Conservation (phyloP, 2,797 vertebrate genomes). For the Trachurus trachurus region DNA sequence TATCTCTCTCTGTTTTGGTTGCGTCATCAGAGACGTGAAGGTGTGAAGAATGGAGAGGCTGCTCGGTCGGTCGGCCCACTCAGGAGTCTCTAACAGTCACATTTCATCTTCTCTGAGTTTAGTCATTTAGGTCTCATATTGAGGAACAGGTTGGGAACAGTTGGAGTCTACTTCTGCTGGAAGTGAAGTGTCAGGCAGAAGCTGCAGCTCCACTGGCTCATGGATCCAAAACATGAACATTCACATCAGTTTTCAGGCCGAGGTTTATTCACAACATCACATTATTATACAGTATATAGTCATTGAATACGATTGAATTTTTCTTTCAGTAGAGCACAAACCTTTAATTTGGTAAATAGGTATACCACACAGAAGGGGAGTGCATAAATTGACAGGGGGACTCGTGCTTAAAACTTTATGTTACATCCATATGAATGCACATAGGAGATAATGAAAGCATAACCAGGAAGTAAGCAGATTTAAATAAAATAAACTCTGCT, state of each 20-base stretch:
- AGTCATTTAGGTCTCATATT: conserved; percentile 19
- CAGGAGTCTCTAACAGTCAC: conserved; percentile 22
- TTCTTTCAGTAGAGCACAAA: background rate
- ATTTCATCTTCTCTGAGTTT: conserved; percentile 37
- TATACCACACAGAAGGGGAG: too few species aligned
- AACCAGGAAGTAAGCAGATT: too few species aligned
- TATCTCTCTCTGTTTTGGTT: conserved; percentile 28
- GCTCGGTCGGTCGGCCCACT: conserved; percentile 10
- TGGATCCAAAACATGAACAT: background rate
- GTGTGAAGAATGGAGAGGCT: conserved; percentile 30
- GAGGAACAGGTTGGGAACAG: background rate
- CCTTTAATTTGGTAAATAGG: background rate
- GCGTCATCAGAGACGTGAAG: conserved; percentile 29
- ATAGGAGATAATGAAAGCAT: too few species aligned
- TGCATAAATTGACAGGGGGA: too few species aligned
- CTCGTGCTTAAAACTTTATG: too few species aligned
- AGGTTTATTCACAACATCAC: background rate
- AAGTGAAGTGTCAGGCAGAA: background rate
- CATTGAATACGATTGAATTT: too few species aligned
- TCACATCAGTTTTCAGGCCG: background rate
- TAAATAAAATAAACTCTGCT: too few species aligned
- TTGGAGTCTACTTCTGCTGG: background rate
- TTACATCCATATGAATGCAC: too few species aligned
- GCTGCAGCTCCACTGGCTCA: background rate
- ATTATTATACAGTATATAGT: background rate